A percentile compares a stretch with the other conserved stretches of the same genome.
Evolutionary conservation across 2,113 vertebrate genomes (phyloP).

Genomic region (Chlorodrepanis virens): DNA sequence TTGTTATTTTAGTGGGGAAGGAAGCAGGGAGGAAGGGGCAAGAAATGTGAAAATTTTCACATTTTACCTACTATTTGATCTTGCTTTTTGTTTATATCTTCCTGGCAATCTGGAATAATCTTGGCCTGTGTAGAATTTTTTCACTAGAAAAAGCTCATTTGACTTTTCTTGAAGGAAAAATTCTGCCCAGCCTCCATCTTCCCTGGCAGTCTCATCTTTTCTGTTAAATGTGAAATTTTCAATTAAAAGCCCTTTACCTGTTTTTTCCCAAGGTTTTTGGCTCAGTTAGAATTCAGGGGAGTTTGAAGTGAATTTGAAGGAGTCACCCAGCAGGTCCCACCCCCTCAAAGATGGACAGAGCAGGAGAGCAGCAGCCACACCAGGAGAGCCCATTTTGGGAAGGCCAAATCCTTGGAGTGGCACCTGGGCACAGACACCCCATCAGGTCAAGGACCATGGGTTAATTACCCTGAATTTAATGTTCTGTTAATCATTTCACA

Average conservation of each 20-base stretch:
- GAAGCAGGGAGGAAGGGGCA: neutral
- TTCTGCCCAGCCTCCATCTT: neutral
- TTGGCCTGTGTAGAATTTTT: neutral
- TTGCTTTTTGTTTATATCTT: neutral
- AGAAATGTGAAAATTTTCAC: neutral
- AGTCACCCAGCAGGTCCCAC: neutral
- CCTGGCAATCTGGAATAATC: neutral
- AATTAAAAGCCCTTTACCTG: neutral
- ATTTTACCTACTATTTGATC: neutral
- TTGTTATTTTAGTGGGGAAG: neutral
- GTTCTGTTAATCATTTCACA: neutral
- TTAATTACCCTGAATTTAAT: neutral
- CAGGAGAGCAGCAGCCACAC: neutral
- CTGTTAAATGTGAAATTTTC: neutral
- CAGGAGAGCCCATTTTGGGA: neutral
- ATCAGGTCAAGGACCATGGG: rapidly evolving
- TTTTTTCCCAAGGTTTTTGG: neutral
- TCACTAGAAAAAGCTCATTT: neutral
- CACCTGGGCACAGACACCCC: neutral
- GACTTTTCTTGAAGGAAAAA: neutral
- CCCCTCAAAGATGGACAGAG: neutral
- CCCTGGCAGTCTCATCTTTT: neutral
- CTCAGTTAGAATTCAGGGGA: neutral
- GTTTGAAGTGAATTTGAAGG: neutral
- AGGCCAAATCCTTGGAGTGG: neutral